Percentiles rank a stretch among this genome's conserved stretches.
Evolutionary conservation across 2,888 invertebrate genomes (phyloP).

Genomic region (Elgonia sp.): DNA sequence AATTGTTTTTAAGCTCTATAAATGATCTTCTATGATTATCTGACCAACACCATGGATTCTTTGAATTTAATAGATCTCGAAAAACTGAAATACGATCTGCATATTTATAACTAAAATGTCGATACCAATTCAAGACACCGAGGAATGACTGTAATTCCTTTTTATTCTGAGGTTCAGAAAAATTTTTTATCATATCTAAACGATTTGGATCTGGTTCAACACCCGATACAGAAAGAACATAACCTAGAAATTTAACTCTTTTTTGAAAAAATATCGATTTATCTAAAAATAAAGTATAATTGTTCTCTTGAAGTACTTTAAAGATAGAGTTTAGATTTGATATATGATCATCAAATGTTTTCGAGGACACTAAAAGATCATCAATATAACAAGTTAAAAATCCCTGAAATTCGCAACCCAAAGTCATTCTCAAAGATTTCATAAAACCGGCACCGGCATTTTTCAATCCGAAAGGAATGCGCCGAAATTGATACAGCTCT

Average conservation of each 20-base stretch:
- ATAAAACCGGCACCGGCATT: not conserved
- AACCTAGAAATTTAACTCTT: not conserved
- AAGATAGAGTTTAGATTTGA: slow-evolving; percentile 33
- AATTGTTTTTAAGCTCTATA: not conserved
- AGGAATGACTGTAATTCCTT: slow-evolving; percentile 75
- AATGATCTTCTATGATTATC: not conserved
- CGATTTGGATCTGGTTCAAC: not conserved
- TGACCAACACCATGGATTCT: slow-evolving; percentile 55
- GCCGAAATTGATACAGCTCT: not conserved
- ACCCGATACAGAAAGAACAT: not conserved
- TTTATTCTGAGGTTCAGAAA: not conserved
- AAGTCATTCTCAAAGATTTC: not conserved
- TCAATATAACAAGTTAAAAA: slow-evolving; percentile 55
- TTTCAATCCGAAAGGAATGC: not conserved
- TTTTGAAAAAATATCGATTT: no score
- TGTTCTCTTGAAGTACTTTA: slow-evolving; percentile 73
- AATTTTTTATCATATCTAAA: not conserved
- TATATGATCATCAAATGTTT: slow-evolving; percentile 78
- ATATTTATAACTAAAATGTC: slow-evolving; percentile 20
- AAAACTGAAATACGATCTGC: slow-evolving; percentile 35
- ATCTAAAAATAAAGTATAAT: slow-evolving; percentile 59
- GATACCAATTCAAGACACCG: slow-evolving; percentile 63
- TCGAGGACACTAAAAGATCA: slow-evolving; percentile 46
- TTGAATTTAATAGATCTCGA: slow-evolving; percentile 29
- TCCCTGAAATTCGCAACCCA: not conserved